Base-by-base conservation (phyloP, 2,797 vertebrate genomes). In the Arremon brunneinucha region DNA sequence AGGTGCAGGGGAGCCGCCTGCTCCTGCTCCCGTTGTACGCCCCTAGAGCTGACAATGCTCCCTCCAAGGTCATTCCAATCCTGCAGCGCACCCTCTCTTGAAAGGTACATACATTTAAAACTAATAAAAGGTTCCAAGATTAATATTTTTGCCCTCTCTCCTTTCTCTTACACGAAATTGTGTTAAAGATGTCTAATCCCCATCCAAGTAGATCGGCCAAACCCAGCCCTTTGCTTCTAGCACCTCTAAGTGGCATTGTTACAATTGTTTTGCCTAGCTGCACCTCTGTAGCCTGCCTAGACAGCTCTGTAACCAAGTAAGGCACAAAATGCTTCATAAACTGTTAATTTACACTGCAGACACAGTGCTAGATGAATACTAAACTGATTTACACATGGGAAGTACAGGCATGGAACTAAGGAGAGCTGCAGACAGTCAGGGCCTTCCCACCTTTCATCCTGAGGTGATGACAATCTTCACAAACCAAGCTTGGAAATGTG, bases 31-130 rank as follows among this genome's bases (percentile, higher is more conserved):
- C 27, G 0, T 2, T 9, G 20, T 0, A 20, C 5, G 24, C 24
- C 8, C 64, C 2, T 3, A 18, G 0, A 13, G 35, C 20, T 7
- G 11, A 2, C 41, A 47, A n/a, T 0, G 24, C 47, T 82, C 0
- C 0, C 41, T 35, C 30, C 44, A 22, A 44, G 15, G 32, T 32
- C 4, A 65, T 39, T 11, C n/a, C n/a, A 75, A 22, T 14, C 34
- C 71, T 32, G 65, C 56, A 35, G 68, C 2, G 2, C 55, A 59
- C 13, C 11, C 8, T 7, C 11, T 47, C 43, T 22, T 5, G 0
- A 60, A 87, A 93, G 8, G 30, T 35, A 39, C 14, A 8, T 0
- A 0, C 27, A 4, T 23, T 44, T 44, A 43, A 35, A 43, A 43
- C 8, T 9, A 69, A 41, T 27, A 21, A 28, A 30, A 56, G 8